phyloP scores from a whole-genome alignment of 2,113 vertebrate species.

The Notarius quadriscutis region DNA sequence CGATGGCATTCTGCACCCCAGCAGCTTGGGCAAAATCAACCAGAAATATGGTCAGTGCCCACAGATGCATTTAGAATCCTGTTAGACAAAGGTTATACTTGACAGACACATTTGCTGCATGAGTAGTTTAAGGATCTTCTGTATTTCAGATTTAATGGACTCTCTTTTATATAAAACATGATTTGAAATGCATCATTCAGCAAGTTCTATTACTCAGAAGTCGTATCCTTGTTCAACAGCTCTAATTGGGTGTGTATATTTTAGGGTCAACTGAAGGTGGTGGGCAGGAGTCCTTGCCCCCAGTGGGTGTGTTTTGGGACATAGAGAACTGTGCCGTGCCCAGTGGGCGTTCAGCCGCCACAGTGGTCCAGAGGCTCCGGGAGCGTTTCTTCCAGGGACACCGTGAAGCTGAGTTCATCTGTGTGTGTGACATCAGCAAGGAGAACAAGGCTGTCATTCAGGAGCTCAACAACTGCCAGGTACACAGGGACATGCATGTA shows the following conservation, averaged over 20 bases:
- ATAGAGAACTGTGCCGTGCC: slow-evolving; percentile 98
- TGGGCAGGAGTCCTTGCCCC: slow-evolving; percentile 87
- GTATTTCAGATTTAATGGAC: neutral
- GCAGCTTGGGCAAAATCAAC: slow-evolving; percentile 78
- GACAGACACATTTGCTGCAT: neutral
- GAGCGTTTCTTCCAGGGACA: slow-evolving; percentile 93
- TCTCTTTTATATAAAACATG: neutral
- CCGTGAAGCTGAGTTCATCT: slow-evolving; percentile 97
- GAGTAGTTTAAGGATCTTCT: neutral
- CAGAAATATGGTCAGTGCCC: slow-evolving; percentile 84
- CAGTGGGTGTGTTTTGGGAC: slow-evolving; percentile 98
- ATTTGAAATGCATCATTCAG: neutral
- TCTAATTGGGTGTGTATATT: neutral
- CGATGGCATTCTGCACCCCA: slow-evolving; percentile 77
- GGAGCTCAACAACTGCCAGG: slow-evolving; percentile 99
- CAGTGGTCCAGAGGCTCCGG: slow-evolving; percentile 90
- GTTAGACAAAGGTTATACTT: neutral
- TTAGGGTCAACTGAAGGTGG: slow-evolving; percentile 83
- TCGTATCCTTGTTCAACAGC: neutral
- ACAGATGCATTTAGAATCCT: neutral
- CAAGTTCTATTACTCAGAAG: no score
- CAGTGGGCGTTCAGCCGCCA: slow-evolving; percentile 87
- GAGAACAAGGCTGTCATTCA: slow-evolving; percentile 98
- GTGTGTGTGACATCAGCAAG: slow-evolving; percentile 98
- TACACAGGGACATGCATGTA: slow-evolving; percentile 57